Conservation (phyloP, 2,888 invertebrate species). For the Phoronis australis region DNA sequence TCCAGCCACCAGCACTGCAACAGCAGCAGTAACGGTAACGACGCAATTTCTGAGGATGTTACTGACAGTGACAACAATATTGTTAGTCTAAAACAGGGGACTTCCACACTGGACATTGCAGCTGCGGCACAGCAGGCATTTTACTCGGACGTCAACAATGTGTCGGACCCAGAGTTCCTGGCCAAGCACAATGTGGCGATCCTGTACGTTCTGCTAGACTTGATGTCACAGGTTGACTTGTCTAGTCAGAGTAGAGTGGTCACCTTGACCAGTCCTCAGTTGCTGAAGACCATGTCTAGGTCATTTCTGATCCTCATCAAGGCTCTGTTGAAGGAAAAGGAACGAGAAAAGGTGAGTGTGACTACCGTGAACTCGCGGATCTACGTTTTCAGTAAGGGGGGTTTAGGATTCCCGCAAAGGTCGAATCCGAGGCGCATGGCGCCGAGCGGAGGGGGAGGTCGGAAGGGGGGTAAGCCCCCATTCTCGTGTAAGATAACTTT, state of each 20-base stretch:
- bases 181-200: constrained; percentile 85
- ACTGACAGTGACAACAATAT: not conserved
- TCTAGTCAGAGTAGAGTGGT: constrained; percentile 79
- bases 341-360: too few relatives aligned
- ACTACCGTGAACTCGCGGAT: too few relatives aligned
- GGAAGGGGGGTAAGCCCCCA: too few relatives aligned
- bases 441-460: too few relatives aligned
- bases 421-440: too few relatives aligned
- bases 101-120: not conserved
- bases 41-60: not conserved
- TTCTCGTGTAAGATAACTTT: too few relatives aligned
- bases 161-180: constrained; percentile 63
- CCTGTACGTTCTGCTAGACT: constrained; percentile 78
- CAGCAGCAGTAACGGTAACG: too few relatives aligned
- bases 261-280: constrained; percentile 73
- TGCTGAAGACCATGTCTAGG: constrained; percentile 43
- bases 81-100: not conserved
- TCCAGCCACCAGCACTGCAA: constrained; percentile 1
- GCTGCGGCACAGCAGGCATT: not conserved
- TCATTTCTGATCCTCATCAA: constrained; percentile 47
- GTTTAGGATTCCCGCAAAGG: too few relatives aligned
- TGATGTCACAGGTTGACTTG: constrained; percentile 76
- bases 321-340: constrained; percentile 28
- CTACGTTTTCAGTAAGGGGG: too few relatives aligned
- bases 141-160: constrained; percentile 17